These are phyloP conservation scores for Chionoecetes opilio DNA, from an alignment of 1,140 invertebrate genomes.

Conservation along the genomic window DNA sequence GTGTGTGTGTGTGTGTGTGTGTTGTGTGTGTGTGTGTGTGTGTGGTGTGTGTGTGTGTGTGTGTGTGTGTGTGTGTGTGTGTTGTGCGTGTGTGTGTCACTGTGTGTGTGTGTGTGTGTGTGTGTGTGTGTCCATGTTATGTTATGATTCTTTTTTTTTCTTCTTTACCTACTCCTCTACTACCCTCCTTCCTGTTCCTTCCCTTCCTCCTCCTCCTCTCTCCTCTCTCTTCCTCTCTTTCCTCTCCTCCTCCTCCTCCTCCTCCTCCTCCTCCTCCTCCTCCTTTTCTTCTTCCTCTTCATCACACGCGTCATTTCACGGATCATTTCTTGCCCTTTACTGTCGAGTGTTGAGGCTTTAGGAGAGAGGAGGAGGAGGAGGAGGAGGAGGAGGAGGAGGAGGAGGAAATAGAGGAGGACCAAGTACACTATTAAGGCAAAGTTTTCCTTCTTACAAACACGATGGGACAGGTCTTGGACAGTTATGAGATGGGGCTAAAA, in stretches of 20 bases:
- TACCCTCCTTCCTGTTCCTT: neutral
- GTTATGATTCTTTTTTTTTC: neutral
- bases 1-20: constrained; percentile 38
- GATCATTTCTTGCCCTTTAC: too few relatives aligned
- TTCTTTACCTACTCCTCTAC: neutral
- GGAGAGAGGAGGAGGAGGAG: neutral
- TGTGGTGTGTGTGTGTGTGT: too few relatives aligned
- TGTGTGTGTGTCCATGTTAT: neutral
- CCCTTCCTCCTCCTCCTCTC: neutral
- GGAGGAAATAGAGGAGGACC: neutral
- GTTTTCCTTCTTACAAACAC: too few relatives aligned
- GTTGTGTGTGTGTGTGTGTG: neutral
- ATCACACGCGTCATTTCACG: too few relatives aligned
- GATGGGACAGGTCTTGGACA: too few relatives aligned
- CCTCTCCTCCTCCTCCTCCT: too few relatives aligned
- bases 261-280: too few relatives aligned
- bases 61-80: constrained; percentile 27
- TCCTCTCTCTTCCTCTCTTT: neutral
- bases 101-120: constrained; percentile 43
- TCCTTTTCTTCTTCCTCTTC: too few relatives aligned
- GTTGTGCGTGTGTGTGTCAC: neutral
- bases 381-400: neutral
- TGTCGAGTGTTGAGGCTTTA: too few relatives aligned
- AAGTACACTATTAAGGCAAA: too few relatives aligned
- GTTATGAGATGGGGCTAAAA: too few relatives aligned